Base-by-base conservation (phyloP, 1,140 invertebrate species). In the Mylabris phalerata region DNA sequence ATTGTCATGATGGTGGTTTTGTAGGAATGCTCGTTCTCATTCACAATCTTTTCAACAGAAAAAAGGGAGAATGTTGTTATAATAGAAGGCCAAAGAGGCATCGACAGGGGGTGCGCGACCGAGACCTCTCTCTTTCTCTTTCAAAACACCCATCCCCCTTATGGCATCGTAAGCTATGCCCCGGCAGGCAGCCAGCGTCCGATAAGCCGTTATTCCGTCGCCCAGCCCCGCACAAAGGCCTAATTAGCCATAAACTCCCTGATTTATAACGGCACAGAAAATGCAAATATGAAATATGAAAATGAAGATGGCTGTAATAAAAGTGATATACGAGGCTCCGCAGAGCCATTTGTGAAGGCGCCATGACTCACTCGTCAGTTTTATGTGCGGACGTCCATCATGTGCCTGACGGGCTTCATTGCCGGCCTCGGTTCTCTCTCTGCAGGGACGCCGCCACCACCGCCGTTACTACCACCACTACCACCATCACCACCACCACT, bases 221-320 rank as follows among this genome's bases (percentile, higher is more conserved):
- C 65, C 60, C 64, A 58, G 62, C 67, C 65, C 71, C 68, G 70
- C 73, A 79, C 77, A 80, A 80, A 79, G 78, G 79, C 79, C 80
- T 82, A 82, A 82, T 82, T 82, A 82, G 80, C 80, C 80, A 82
- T 82, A 81, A 82, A 82, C 78, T 79, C 75, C 73, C 76, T 82
- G 80, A 82, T 82, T 81, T 82, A 82, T 80, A 80, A 79, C 78
- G 74, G 76, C 73, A 71, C 71, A 74, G 73, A 74, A 81, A 80
- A 81, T 84, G 83, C 83, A 84, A 84, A 84, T 85, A 85, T 84
- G 83, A 85, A 84, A 85, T 85, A 85, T 86, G 83, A 85, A 86
- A 85, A 86, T 86, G 83, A 86, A 84, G 82, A 85, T 79, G 81
- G 82, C 79, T 79, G 82, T 84, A 84, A 85, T 85, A 85, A 86